Evolutionary conservation across 2,113 vertebrate genomes (phyloP).

Genomic region (Hypomesus transpacificus): DNA sequence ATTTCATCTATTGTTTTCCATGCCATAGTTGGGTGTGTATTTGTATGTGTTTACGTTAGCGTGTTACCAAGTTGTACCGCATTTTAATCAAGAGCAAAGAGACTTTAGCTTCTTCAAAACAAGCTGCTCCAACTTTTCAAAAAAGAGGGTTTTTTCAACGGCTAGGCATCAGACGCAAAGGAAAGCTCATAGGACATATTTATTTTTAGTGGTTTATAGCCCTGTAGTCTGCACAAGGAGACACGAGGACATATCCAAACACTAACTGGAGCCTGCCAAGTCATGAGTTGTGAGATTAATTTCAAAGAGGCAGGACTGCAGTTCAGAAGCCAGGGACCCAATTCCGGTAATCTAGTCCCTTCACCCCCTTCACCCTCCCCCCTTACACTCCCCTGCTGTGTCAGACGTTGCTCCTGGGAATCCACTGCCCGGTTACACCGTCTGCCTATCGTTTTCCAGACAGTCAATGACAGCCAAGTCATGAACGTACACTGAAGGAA

Average conservation of each 20-base stretch:
- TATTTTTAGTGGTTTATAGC: slow-evolving; percentile 65
- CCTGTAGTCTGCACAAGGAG: slow-evolving; percentile 56
- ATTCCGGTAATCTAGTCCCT: slow-evolving; percentile 71
- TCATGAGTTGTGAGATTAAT: slow-evolving; percentile 76
- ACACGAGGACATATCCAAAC: slow-evolving; percentile 69
- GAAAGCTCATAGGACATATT: slow-evolving; percentile 61
- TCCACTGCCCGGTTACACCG: background rate
- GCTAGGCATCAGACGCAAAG: slow-evolving; percentile 38
- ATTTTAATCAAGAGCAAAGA: no score
- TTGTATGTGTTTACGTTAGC: no score
- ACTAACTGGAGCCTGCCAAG: slow-evolving; percentile 71
- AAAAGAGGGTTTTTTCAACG: slow-evolving; percentile 28
- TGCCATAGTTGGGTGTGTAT: no score
- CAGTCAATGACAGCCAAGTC: no score
- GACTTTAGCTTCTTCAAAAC: no score
- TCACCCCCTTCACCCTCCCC: slow-evolving; percentile 32
- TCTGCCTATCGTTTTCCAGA: background rate
- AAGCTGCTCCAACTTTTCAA: slow-evolving; percentile 16
- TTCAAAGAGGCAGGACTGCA: slow-evolving; percentile 71
- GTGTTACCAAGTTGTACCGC: no score
- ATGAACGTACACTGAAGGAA: no score
- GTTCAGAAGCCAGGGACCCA: slow-evolving; percentile 71
- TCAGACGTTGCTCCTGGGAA: slow-evolving; percentile 7
- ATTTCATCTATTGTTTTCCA: no score
- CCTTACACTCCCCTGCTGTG: slow-evolving; percentile 35